Conservation (phyloP, 1,140 invertebrate genomes). For the Tetraneura akinire region DNA sequence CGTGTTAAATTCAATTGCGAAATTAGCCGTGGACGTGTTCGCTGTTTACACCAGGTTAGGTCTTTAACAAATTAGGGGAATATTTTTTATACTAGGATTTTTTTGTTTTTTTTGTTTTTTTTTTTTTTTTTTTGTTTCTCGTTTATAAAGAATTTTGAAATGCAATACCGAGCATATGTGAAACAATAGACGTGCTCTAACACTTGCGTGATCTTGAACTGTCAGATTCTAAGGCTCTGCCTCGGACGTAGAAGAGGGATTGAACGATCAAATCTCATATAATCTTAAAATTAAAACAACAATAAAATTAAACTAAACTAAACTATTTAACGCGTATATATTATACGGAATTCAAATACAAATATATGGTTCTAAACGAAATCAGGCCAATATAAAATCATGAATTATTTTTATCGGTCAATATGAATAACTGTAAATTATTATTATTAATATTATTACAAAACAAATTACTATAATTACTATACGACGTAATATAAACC, state of each 20-base stretch:
- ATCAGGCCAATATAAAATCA: too few species aligned
- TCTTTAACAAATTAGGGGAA: slow-evolving; percentile 50
- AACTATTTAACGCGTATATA: background rate
- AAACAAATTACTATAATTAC: too few species aligned
- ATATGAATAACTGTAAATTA: too few species aligned
- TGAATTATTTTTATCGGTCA: too few species aligned
- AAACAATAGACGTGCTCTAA: slow-evolving; percentile 43
- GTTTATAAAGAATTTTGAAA: slow-evolving; percentile 45
- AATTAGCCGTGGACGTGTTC: slow-evolving; percentile 47
- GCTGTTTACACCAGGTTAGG: slow-evolving; percentile 49
- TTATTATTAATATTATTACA: too few species aligned
- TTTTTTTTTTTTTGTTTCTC: slow-evolving; percentile 36
- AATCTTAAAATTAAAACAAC: slow-evolving; percentile 11
- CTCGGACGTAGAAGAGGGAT: background rate
- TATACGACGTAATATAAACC: too few species aligned
- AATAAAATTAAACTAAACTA: slow-evolving; percentile 1
- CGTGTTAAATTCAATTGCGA: slow-evolving; percentile 49
- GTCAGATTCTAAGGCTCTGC: slow-evolving; percentile 12
- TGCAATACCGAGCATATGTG: slow-evolving; percentile 24
- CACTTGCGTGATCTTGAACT: slow-evolving; percentile 49
- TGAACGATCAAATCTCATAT: slow-evolving; percentile 22
- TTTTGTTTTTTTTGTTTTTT: background rate
- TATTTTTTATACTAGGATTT: background rate
- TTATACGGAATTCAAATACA: too few species aligned
- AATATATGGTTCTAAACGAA: too few species aligned